Percentiles rank a stretch among this genome's conserved stretches.
These are phyloP conservation scores for Acanthis flammea DNA, from an alignment of 2,797 vertebrate species.

Conservation along the genomic window DNA sequence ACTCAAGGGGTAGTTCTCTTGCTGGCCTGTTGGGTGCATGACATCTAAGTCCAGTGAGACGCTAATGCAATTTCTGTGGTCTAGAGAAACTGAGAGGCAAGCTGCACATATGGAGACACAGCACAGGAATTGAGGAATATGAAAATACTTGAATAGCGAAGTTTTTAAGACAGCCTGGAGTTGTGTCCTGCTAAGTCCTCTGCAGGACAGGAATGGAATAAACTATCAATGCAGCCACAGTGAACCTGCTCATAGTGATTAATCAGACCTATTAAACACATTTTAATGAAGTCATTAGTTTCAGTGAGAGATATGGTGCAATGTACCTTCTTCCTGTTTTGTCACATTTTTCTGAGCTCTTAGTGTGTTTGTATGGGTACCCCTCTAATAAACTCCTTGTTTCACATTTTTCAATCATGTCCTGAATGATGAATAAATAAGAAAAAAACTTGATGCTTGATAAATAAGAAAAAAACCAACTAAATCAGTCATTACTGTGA, in stretches of 20 bases:
- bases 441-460: neutral
- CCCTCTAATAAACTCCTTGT: neutral
- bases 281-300: neutral
- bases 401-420: conserved; percentile 53
- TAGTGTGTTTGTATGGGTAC: neutral
- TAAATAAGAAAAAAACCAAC: conserved; percentile 34
- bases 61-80: neutral
- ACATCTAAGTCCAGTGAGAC: neutral
- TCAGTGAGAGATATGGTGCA: neutral
- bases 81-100: neutral
- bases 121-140: neutral
- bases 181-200: neutral
- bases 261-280: neutral
- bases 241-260: neutral
- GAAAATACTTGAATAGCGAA: neutral
- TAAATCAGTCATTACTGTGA: conserved; percentile 62
- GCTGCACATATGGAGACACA: neutral
- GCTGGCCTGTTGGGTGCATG: neutral
- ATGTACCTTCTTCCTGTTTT: neutral
- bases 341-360: neutral
- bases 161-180: neutral
- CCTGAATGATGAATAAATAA: conserved; percentile 44
- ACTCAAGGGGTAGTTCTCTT: neutral
- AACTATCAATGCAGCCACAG: neutral
- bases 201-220: neutral